phyloP scores from a whole-genome alignment of 2,888 invertebrate genomes.

The Nemapogon koenigi region DNA sequence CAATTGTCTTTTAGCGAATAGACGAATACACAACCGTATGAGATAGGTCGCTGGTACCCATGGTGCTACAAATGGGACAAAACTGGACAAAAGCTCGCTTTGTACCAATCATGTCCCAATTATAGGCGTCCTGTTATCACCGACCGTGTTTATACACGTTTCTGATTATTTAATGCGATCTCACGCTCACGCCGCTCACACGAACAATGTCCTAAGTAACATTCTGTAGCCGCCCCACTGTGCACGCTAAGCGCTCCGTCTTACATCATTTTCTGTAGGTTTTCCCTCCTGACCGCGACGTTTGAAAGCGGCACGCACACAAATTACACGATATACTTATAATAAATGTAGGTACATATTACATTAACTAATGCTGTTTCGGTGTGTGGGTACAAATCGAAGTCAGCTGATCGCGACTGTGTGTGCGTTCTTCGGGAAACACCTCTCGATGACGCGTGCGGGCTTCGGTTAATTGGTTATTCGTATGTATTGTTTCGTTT shows the following conservation, averaged over 20 bases:
- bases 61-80: too few species aligned
- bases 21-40: too few species aligned
- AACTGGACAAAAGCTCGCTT: too few species aligned
- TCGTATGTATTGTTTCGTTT: constrained; percentile 48
- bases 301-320: constrained; percentile 55
- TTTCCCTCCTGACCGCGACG: too few species aligned
- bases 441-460: constrained; percentile 63
- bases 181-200: constrained; percentile 30
- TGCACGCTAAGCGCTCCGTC: too few species aligned
- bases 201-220: constrained; percentile 39
- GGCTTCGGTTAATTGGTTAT: constrained; percentile 62
- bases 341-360: constrained; percentile 60
- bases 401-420: constrained; percentile 57
- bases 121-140: constrained; percentile 3
- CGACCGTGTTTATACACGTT: constrained; percentile 31
- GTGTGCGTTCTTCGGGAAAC: constrained; percentile 63
- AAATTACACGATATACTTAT: constrained; percentile 50
- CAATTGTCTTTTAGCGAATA: too few species aligned
- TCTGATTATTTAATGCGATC: constrained; percentile 56
- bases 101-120: too few species aligned
- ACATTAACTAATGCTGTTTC: constrained; percentile 57
- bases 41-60: too few species aligned
- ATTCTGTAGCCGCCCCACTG: too few species aligned
- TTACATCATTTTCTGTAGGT: too few species aligned
- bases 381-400: constrained; percentile 61